Conservation (phyloP, 2,113 vertebrate species). For the Callocephalon fimbriatum region DNA sequence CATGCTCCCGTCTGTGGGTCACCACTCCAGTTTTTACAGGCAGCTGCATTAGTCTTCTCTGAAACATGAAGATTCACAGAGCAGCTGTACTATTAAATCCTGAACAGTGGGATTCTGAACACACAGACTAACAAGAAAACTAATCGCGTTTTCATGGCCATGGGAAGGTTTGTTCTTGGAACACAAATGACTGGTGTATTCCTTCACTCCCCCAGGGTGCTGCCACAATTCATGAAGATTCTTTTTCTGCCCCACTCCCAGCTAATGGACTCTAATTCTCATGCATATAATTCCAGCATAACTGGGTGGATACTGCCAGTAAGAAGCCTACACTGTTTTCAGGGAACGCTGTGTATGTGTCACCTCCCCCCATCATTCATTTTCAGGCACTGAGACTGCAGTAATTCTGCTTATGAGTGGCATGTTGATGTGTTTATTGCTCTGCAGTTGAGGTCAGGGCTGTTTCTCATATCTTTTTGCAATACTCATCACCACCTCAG, state of each 20-base stretch:
- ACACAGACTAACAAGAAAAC: not conserved
- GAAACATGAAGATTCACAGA: not conserved
- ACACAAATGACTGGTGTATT: not conserved
- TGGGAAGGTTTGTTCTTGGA: not conserved
- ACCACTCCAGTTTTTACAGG: not conserved
- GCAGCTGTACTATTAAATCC: not conserved
- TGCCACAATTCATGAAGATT: not conserved
- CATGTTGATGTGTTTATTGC: slow-evolving; percentile 3
- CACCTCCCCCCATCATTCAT: not conserved
- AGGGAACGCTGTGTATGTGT: not conserved
- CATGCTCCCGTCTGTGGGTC: not conserved
- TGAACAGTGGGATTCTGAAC: not conserved
- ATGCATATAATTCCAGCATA: not conserved
- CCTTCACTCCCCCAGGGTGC: not conserved
- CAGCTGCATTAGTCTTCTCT: slow-evolving; percentile 4
- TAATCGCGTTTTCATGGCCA: slow-evolving; percentile 15
- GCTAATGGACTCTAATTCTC: slow-evolving; percentile 39
- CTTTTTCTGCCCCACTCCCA: not conserved
- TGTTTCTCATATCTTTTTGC: not conserved
- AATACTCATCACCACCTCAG: not conserved
- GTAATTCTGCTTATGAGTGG: not conserved
- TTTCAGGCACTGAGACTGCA: not conserved
- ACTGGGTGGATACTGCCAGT: not conserved
- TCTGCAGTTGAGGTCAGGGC: not conserved
- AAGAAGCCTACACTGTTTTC: not conserved